These are phyloP conservation scores for Margaritifera margaritifera DNA, from an alignment of 2,888 invertebrate genomes.

Conservation along the genomic window DNA sequence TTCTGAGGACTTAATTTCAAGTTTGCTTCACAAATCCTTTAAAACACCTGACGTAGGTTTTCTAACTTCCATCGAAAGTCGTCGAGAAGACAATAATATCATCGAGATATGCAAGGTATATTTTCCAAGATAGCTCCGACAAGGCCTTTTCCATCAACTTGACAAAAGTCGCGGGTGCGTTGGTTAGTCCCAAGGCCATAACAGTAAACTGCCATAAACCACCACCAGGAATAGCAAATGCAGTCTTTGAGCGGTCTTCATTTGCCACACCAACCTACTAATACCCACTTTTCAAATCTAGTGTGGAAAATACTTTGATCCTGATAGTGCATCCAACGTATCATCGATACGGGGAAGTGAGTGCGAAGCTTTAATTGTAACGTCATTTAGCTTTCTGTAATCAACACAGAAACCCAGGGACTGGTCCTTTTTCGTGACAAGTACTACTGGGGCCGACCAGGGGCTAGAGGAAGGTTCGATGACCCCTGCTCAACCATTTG, in stretches of 20 bases:
- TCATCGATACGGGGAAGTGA: slow-evolving; percentile 30
- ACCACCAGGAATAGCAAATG: slow-evolving; percentile 17
- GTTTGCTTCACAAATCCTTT: too few relatives aligned
- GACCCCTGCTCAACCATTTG: too few relatives aligned
- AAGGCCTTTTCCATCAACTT: slow-evolving; percentile 21
- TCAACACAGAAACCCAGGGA: too few relatives aligned
- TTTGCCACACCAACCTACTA: slow-evolving; percentile 22
- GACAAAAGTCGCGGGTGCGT: slow-evolving; percentile 23
- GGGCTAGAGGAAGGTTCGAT: too few relatives aligned
- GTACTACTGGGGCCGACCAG: too few relatives aligned
- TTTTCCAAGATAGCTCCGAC: slow-evolving; percentile 20
- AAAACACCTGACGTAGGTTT: too few relatives aligned
- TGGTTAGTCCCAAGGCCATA: slow-evolving; percentile 28
- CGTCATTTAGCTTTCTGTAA: too few relatives aligned
- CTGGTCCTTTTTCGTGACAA: too few relatives aligned
- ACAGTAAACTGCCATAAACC: slow-evolving; percentile 25
- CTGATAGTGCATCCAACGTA: slow-evolving; percentile 17
- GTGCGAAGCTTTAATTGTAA: too few relatives aligned
- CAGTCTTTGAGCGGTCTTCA: slow-evolving; percentile 17
- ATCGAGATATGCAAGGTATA: slow-evolving; percentile 24
- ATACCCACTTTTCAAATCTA: slow-evolving; percentile 21
- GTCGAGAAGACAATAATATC: slow-evolving; percentile 26
- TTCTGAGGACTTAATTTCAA: slow-evolving; percentile 1
- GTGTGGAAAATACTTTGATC: slow-evolving; percentile 23
- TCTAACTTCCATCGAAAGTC: slow-evolving; percentile 16